Base-by-base conservation (phyloP, 30 jellyfish, hydroid and myxozoan genomes). In the Cassiopea xamachana region DNA sequence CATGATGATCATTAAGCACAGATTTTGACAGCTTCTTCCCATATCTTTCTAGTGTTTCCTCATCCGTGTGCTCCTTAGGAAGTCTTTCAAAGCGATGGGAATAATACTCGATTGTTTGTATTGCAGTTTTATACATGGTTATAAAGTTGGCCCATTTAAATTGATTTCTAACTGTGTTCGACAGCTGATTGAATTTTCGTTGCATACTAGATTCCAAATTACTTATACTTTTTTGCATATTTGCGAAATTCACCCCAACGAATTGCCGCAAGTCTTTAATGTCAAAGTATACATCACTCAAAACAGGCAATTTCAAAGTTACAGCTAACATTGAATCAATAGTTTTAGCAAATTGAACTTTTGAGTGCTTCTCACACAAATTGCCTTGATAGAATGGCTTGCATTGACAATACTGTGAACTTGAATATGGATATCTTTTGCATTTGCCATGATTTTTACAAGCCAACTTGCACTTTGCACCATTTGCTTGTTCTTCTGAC, bases 301-400 rank as follows among this genome's bases (percentile, higher is more conserved):
- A 48, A 45, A 70, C 74, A 2, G 95, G 95, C 27, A 79, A 43
- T 47, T 46, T 78, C 47, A 77, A 15, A 12, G 95, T 77, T 39
- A 18, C 80, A 10, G 70, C 73, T 39, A 88, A 19, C 90, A 88
- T 60, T 4, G 80, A 0, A 60, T 88, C 95, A 19, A 88, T 46
- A 1, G 95, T 79, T 71, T 39, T 60, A 5, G 95, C 90, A 9
- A 88, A 69, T 1, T 48, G 60, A 8, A 60, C 69, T 13, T 88
- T 72, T 1, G 85, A 2, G 61, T 69, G 79, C 16, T 62, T 43
- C 76, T 79, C 59, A 3, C 95, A 88, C 0, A 5, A 44, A 17
- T 48, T 59, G 14, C 95, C 95, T 43, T 80, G 78, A 87, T 73
- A 88, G 61, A 50, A 87, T 43, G 72, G 77, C 78, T 87, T 77